Evolutionary conservation across 2,113 vertebrate species (phyloP).

Genomic region (Anser cygnoides): DNA sequence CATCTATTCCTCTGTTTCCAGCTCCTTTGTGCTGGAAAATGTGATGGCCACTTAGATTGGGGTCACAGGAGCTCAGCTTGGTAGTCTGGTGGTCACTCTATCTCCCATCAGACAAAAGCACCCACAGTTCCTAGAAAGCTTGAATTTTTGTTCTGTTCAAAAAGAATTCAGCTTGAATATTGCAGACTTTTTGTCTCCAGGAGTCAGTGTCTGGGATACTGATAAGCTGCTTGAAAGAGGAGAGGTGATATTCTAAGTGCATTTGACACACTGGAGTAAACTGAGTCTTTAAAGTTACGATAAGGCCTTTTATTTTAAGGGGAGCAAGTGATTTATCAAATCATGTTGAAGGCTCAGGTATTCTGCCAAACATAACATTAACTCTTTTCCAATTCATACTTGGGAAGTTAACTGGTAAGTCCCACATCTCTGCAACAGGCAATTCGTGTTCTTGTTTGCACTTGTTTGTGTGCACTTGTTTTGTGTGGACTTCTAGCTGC

Average conservation of each 20-base stretch:
- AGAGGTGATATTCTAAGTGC: not conserved
- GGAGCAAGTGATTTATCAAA: not conserved
- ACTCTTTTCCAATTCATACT: not conserved
- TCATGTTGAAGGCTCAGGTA: not conserved
- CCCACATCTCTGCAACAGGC: not conserved
- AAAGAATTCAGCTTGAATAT: not conserved
- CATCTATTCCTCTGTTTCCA: not conserved
- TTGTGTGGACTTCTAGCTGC: not conserved
- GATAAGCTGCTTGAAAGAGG: not conserved
- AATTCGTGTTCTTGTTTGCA: not conserved
- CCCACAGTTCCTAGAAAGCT: not conserved
- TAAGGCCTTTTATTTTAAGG: conserved; percentile 22
- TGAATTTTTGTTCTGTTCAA: not conserved
- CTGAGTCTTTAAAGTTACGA: not conserved
- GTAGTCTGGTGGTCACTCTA: not conserved
- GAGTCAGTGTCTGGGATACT: not conserved
- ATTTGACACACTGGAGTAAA: not conserved
- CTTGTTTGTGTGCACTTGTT: not conserved
- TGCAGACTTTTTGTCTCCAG: not conserved
- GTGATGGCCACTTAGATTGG: not conserved
- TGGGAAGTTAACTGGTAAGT: not conserved
- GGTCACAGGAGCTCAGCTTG: not conserved
- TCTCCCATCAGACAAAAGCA: not conserved
- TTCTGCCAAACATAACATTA: conserved; percentile 3
- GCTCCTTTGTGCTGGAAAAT: not conserved